Conservation (phyloP, 1,140 invertebrate species). For the Trachymyrmex septentrionalis region DNA sequence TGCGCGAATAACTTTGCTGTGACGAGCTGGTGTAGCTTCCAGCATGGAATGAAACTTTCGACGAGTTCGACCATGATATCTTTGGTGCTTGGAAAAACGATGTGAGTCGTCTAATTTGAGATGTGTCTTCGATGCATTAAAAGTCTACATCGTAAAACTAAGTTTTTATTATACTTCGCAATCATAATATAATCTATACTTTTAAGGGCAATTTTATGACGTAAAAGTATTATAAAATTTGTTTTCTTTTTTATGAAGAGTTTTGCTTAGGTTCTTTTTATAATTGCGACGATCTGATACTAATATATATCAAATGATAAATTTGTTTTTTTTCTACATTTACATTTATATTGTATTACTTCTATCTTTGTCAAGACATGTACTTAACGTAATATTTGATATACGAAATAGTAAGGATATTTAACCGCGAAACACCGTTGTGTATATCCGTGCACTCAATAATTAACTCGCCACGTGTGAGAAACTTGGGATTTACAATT, state of each 20-base stretch:
- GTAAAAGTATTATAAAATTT: neutral
- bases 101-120: conserved; percentile 5
- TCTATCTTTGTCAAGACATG: neutral
- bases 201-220: neutral
- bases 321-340: neutral
- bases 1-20: conserved; percentile 61
- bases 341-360: neutral
- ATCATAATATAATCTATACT: neutral
- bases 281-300: neutral
- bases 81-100: conserved; percentile 9
- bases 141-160: neutral
- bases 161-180: neutral
- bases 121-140: neutral
- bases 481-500: conserved; percentile 76
- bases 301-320: neutral
- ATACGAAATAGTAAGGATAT: conserved; percentile 15
- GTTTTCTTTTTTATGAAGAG: neutral
- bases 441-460: conserved; percentile 55
- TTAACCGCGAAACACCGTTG: conserved; percentile 22
- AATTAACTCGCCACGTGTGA: conserved; percentile 75
- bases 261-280: neutral
- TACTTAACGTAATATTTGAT: neutral
- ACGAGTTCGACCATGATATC: conserved; percentile 48
- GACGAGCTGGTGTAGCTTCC: conserved; percentile 37
- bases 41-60: conserved; percentile 60